Evolutionary conservation across 2,888 invertebrate genomes (phyloP).

Genomic region (Synergus umbraculus): DNA sequence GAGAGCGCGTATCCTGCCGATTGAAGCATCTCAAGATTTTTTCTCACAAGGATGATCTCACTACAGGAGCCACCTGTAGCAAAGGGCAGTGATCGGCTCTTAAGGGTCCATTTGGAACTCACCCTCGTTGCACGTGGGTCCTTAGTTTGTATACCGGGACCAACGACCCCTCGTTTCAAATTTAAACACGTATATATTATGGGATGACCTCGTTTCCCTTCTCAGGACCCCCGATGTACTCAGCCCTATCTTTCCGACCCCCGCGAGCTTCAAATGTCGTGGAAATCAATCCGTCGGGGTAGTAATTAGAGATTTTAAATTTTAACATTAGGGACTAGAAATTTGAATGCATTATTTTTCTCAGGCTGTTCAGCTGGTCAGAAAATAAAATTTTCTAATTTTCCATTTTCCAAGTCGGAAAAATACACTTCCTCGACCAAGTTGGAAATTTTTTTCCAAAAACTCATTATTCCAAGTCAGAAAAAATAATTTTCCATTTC

Average conservation of each 20-base stretch:
- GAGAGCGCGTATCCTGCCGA: constrained; percentile 22
- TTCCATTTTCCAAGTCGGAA: too few relatives aligned
- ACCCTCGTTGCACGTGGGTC: constrained; percentile 18
- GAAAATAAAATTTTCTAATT: too few relatives aligned
- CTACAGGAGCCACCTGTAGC: constrained; percentile 60
- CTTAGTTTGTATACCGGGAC: constrained; percentile 42
- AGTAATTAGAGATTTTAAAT: background rate
- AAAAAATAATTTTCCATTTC: too few relatives aligned
- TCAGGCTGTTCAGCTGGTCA: too few relatives aligned
- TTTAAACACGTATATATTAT: constrained; percentile 53
- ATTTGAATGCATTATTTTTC: too few relatives aligned
- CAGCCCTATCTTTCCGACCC: background rate
- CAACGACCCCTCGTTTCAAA: constrained; percentile 51
- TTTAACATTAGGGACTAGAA: background rate
- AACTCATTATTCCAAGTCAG: too few relatives aligned
- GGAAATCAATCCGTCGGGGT: background rate
- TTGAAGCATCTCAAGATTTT: constrained; percentile 20
- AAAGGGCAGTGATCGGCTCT: constrained; percentile 45
- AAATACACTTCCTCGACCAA: too few relatives aligned
- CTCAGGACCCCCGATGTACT: constrained; percentile 65
- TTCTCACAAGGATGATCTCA: constrained; percentile 49
- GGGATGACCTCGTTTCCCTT: constrained; percentile 74
- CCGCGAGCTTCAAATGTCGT: constrained; percentile 6
- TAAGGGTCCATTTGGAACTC: constrained; percentile 16
- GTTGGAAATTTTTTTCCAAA: too few relatives aligned